Evolutionary conservation across 1,140 invertebrate species (phyloP), one percentile per base, ranked within the genome.

Genomic region (Drosophila saltans): DNA sequence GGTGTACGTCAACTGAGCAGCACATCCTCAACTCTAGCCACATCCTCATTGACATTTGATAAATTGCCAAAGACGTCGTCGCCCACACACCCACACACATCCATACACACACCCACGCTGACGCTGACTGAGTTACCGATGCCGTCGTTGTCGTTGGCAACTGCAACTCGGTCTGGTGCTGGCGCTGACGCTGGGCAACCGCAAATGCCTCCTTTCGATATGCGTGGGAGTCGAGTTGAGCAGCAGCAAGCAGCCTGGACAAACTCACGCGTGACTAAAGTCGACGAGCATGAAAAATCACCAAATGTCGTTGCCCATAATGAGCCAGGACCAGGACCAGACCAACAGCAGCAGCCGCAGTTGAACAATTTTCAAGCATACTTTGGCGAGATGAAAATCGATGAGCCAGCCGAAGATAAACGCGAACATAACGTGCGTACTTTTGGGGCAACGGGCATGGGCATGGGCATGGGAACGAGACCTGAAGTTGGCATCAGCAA

Each of bases 31-130:
- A 88, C 83, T 8, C 45, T 77, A 70, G 85, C 85, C 80, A 81
- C 86, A 72, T 90, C 85, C 73, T 90, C 86, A 73, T 82, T 90
- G 85, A 86, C 85, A 69, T 90, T 90, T 90, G 85, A 90, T 90
- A 90, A 90, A 90, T 90, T 90, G 85, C 86, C 85, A 90, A 90
- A 75, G 83, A 83, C 76, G 39, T 65, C 66, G 58, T 76, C 68
- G 60, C 57, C 80, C 40, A 36, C 33, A 7, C 33, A 36, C 33
- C 3, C 33, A 6, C 33, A 36, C 6, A 36, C 33, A 36, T 7
- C 3, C 33, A 1, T 65, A 56, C 0, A 3, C 33, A 36, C 68
- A 56, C 57, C 80, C 40, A 57, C 66, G 57, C 33, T 73, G 43
- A 73, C 66, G 60, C 55, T 70, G 72, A 73, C 68, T 21, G 81